These are phyloP conservation scores for Stichopus chloronotus DNA, from an alignment of 35 echinoderm and acorn worm genomes.

Conservation along the genomic window DNA sequence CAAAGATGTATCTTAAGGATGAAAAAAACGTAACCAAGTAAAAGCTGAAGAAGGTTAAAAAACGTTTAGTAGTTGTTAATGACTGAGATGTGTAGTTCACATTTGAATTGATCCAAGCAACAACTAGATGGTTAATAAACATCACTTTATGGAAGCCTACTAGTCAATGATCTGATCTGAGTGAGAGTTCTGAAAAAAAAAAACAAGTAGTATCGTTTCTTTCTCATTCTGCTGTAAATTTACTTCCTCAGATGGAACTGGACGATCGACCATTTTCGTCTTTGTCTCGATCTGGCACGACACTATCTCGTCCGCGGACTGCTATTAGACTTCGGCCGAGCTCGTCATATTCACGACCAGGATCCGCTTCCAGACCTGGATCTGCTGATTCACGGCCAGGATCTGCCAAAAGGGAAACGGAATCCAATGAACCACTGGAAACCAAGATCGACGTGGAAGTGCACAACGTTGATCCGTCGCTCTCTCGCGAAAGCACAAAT, in stretches of 20 bases:
- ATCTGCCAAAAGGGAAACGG: constrained; percentile 11
- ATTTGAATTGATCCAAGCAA: too few relatives aligned
- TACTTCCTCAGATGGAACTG: constrained; percentile 20
- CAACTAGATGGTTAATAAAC: too few relatives aligned
- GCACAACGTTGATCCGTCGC: neutral
- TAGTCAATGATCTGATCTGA: too few relatives aligned
- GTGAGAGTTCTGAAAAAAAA: too few relatives aligned
- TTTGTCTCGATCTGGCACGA: constrained; percentile 31
- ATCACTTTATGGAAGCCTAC: too few relatives aligned
- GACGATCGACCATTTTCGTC: constrained; percentile 43
- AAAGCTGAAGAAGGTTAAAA: neutral
- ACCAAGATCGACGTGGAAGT: neutral
- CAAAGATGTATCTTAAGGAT: neutral
- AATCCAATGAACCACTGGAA: neutral
- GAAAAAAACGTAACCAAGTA: neutral
- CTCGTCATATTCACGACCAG: constrained; percentile 48
- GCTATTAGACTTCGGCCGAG: constrained; percentile 37
- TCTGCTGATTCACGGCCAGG: constrained; percentile 37
- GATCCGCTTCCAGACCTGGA: neutral
- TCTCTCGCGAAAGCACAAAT: constrained; percentile 13
- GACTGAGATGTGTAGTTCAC: too few relatives aligned
- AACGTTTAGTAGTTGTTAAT: too few relatives aligned
- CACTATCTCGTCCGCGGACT: constrained; percentile 37
- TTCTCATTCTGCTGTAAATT: neutral
- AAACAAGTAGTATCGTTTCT: too few relatives aligned